A percentile compares a stretch with the other conserved stretches of the same genome.
These are phyloP conservation scores for Percina caprodes DNA, from an alignment of 2,113 vertebrate species.

Conservation along the genomic window DNA sequence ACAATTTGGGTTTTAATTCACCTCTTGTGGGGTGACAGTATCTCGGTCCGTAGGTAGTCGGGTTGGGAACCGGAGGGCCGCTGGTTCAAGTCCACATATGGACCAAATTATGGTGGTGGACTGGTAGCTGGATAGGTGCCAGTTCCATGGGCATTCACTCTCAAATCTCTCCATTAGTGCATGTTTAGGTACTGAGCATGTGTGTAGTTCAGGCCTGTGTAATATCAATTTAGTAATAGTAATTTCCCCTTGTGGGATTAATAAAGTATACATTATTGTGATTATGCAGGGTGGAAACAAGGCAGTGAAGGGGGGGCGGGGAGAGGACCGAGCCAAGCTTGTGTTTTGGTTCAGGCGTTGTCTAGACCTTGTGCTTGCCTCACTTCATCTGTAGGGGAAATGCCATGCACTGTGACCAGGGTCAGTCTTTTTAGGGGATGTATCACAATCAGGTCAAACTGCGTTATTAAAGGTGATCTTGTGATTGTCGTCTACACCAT, in stretches of 20 bases:
- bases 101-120: no score
- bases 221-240: no score
- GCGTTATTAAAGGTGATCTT: neutral
- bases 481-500: conserved; percentile 2
- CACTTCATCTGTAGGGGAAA: conserved; percentile 24
- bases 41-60: no score
- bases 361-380: conserved; percentile 57
- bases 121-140: no score
- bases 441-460: neutral
- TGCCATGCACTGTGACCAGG: conserved; percentile 12
- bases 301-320: neutral
- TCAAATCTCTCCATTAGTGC: no score
- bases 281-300: conserved; percentile 14
- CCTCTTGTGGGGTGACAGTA: neutral
- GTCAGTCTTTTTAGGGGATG: conserved; percentile 13
- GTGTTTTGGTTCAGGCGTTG: conserved; percentile 55
- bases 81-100: no score
- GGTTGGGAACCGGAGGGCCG: no score
- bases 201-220: no score
- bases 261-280: no score
- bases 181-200: no score
- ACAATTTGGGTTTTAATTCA: conserved; percentile 35
- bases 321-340: conserved; percentile 6
- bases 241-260: no score
- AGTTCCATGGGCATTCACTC: no score